Percentiles rank a stretch among this genome's conserved stretches.
These are phyloP conservation scores for Osmoderma eremita DNA, from an alignment of 2,888 invertebrate genomes.

Conservation along the genomic window DNA sequence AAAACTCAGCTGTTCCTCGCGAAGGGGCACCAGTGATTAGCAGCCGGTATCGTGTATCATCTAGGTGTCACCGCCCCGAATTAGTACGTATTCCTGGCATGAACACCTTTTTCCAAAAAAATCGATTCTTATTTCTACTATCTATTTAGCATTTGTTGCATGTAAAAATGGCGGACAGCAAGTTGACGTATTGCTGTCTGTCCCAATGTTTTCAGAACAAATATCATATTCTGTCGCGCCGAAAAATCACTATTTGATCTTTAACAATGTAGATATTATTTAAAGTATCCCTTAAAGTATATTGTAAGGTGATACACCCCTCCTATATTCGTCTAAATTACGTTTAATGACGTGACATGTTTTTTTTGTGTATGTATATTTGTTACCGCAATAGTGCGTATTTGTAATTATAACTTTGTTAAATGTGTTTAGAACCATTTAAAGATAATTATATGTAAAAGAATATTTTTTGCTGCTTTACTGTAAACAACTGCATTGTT, in stretches of 20 bases:
- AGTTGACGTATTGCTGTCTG: constrained; percentile 47
- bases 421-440: too few species aligned
- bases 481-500: too few species aligned
- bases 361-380: neutral
- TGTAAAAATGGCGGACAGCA: constrained; percentile 50
- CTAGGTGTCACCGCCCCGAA: neutral
- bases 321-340: neutral
- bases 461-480: too few species aligned
- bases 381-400: neutral
- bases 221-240: neutral
- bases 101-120: constrained; percentile 42
- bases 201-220: constrained; percentile 46
- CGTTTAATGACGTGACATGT: neutral
- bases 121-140: constrained; percentile 47
- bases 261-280: too few species aligned
- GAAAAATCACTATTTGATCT: neutral
- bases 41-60: constrained; percentile 13
- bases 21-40: neutral
- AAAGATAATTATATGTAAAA: too few species aligned
- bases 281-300: neutral
- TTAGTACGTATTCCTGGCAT: constrained; percentile 21
- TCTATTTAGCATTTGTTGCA: constrained; percentile 47
- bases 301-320: neutral
- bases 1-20: constrained; percentile 33
- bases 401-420: neutral